phyloP scores from a whole-genome alignment of 2,797 vertebrate species.

The Sebastes alutus region DNA sequence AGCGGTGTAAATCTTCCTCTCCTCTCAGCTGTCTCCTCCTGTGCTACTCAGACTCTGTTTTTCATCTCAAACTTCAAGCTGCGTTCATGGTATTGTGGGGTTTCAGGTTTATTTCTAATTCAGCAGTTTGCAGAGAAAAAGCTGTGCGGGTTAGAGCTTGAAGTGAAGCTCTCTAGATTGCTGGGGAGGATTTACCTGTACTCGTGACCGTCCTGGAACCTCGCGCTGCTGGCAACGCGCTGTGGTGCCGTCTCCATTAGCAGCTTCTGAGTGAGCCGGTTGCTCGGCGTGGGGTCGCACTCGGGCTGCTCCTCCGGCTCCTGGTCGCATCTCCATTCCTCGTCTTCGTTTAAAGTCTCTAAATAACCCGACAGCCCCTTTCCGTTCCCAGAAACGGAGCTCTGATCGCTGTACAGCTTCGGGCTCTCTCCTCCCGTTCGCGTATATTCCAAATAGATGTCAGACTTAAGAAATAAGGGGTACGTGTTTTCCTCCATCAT shows the following conservation, averaged over 20 bases:
- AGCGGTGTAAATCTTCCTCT: constrained; percentile 53
- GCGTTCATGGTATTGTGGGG: constrained; percentile 50
- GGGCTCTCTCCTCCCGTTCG: constrained; percentile 95
- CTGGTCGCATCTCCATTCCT: constrained; percentile 92
- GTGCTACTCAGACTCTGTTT: constrained; percentile 61
- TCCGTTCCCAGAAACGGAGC: constrained; percentile 87
- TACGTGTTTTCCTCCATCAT: constrained; percentile 98
- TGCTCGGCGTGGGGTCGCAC: constrained; percentile 81
- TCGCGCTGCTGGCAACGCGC: constrained; percentile 79
- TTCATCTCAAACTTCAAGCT: constrained; percentile 73
- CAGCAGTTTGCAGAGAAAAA: constrained; percentile 61
- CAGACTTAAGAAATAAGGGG: constrained; percentile 96
- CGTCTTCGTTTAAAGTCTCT: constrained; percentile 91
- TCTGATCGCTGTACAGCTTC: constrained; percentile 89
- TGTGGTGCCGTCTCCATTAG: constrained; percentile 89
- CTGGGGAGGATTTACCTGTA: constrained; percentile 88
- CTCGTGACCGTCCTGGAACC: constrained; percentile 90
- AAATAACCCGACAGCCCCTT: constrained; percentile 88
- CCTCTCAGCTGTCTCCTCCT: constrained; percentile 66
- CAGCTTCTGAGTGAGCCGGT: constrained; percentile 89
- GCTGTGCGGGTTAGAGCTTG: constrained; percentile 37
- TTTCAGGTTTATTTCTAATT: constrained; percentile 73
- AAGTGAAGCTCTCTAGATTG: constrained; percentile 53
- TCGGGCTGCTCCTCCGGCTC: constrained; percentile 80
- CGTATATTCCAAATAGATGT: constrained; percentile 97